Conservation (phyloP, 1,140 invertebrate species). For the Anastatus disparis region DNA sequence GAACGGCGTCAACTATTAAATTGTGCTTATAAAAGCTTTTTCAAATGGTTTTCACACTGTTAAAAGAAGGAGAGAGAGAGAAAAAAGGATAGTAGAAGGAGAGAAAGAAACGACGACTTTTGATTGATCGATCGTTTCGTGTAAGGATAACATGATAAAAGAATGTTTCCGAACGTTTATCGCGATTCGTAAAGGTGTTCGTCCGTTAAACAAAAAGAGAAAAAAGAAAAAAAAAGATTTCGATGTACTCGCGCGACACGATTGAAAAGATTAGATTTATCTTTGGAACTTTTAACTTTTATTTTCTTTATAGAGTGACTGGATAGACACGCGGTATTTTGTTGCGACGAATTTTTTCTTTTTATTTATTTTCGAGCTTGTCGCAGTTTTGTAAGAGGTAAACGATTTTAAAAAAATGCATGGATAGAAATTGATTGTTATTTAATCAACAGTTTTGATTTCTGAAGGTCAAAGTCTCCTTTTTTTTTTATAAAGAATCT, state of each 20-base stretch:
- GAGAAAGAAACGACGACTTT: not conserved
- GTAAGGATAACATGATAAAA: conserved; percentile 7
- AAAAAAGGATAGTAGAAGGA: no score
- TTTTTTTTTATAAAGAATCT: no score
- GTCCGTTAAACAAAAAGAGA: no score
- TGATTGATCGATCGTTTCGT: conserved; percentile 35
- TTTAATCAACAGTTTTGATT: no score
- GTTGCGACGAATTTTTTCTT: not conserved
- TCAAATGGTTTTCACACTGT: conserved; percentile 1
- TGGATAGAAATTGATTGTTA: no score
- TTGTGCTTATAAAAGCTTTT: conserved; percentile 20
- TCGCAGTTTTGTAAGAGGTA: not conserved
- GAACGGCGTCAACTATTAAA: conserved; percentile 17
- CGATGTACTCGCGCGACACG: conserved; percentile 20
- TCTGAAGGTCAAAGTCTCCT: no score
- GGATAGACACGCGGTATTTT: not conserved
- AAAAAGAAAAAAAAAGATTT: no score
- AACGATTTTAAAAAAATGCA: not conserved
- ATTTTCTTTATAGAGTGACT: not conserved
- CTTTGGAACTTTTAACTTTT: not conserved
- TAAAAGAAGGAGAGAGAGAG: no score
- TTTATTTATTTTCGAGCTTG: not conserved
- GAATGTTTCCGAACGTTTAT: conserved; percentile 28
- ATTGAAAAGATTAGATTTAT: conserved; percentile 25
- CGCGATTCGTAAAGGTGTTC: conserved; percentile 23